A percentile compares a stretch with the other conserved stretches of the same genome.
phyloP scores from a whole-genome alignment of 2,888 invertebrate species.

The Lasioglossum zephyrum region DNA sequence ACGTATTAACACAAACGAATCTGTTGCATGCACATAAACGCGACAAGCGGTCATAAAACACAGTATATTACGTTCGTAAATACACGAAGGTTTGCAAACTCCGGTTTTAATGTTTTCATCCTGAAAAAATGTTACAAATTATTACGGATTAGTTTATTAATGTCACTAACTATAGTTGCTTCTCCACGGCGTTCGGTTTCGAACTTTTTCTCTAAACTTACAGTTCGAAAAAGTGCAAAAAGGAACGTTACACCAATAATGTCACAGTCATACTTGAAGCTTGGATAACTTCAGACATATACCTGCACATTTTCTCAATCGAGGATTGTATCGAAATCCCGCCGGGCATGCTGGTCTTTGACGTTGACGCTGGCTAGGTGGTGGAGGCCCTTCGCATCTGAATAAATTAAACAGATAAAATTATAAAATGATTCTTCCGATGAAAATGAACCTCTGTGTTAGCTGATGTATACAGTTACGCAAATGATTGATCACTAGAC shows the following conservation, averaged over 20 bases:
- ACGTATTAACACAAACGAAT: neutral
- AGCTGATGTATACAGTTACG: too few species aligned
- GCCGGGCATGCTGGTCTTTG: conserved; percentile 78
- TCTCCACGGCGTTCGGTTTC: neutral
- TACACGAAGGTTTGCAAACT: neutral
- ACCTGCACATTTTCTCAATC: conserved; percentile 78
- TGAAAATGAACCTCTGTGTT: neutral
- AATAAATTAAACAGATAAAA: neutral
- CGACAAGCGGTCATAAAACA: conserved; percentile 5
- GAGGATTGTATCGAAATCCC: conserved; percentile 81
- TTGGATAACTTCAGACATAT: neutral
- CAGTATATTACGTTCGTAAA: conserved; percentile 2
- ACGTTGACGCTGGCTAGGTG: conserved; percentile 54
- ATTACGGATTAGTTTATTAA: neutral
- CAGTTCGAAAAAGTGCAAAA: neutral
- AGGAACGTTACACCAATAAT: neutral
- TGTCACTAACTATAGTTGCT: neutral
- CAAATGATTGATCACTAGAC: too few species aligned
- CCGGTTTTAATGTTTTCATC: conserved; percentile 13
- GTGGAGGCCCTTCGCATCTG: conserved; percentile 74
- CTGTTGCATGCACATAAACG: conserved; percentile 2
- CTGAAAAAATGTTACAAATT: conserved; percentile 41
- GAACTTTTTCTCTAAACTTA: neutral
- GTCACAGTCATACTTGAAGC: neutral
- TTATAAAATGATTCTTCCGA: too few species aligned